Conservation (phyloP, 2,797 vertebrate species). For the Sitta carolinensis region DNA sequence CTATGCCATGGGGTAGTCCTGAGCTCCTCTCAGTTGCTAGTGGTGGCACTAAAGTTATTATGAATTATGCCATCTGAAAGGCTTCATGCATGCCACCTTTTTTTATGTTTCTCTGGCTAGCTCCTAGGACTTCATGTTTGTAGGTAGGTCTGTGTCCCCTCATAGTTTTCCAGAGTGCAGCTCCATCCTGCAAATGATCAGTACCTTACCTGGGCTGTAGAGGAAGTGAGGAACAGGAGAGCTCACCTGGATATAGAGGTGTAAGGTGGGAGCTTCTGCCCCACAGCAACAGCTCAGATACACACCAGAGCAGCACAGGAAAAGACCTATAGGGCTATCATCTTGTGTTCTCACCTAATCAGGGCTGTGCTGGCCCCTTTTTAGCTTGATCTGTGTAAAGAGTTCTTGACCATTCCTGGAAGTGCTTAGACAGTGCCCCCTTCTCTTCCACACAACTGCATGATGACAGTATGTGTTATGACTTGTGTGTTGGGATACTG, state of each 20-base stretch:
- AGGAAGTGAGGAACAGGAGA: background rate
- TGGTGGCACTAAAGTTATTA: background rate
- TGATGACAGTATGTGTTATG: rapidly evolving
- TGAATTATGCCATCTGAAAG: background rate
- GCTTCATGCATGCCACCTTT: rapidly evolving
- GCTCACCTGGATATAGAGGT: background rate
- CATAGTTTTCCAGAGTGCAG: background rate
- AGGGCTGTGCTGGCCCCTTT: background rate
- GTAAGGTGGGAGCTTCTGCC: background rate
- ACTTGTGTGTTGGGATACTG: background rate
- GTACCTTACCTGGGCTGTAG: background rate
- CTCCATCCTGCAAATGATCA: rapidly evolving
- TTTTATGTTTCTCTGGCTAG: background rate
- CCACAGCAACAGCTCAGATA: background rate
- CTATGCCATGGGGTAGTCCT: background rate
- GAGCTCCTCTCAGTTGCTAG: background rate
- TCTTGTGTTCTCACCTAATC: rapidly evolving
- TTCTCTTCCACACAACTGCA: background rate
- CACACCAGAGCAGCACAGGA: background rate
- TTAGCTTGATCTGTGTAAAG: background rate
- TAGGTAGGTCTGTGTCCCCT: background rate
- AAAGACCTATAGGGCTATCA: background rate
- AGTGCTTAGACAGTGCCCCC: background rate
- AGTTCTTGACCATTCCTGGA: background rate
- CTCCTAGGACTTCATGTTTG: background rate